Base-by-base conservation (phyloP, 2,888 invertebrate species). In the Meta bourneti region DNA sequence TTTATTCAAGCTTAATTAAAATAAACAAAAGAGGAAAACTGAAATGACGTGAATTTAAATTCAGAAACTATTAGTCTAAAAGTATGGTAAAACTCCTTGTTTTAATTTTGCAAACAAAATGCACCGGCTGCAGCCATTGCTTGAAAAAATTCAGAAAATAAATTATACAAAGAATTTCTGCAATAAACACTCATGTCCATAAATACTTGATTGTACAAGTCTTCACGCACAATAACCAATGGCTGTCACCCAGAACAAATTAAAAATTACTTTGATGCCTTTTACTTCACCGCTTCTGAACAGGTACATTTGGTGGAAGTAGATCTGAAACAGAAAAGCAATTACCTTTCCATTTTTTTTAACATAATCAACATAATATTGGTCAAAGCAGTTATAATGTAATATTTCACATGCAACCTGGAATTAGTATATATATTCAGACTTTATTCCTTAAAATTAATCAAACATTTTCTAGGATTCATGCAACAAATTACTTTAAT, bases 131-230 rank as follows among this genome's bases (percentile, higher is more conserved):
- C 13, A 16, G 61, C 13, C 61, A 16, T 61, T 16, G 20, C 8
- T 20, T 61, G 34, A 48, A 84, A 20, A 54, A 72, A 70, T 61
- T 13, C 54, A 61, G 61, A 16, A 34, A 75, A 54, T 11, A 84
- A 84, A 84, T 84, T 75, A 75, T 84, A 84, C 54, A 84, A 74
- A 70, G 51, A 19, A 79, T 69, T 61, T 48, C 9, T 13, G 75
- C 61, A 74, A 74, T 74, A 52, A 61, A 84, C 84, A 48, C 74
- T 51, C 75, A 89, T 34, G 70, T 90, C 85, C 80, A 80, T 75
- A 51, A 78, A 79, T 84, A 69, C 90, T 90, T 90, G 85, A 90
- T 90, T 90, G 90, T 90, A 90, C 75, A 84, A 83, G 85, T 79
- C 49, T 90, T 69, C 85, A 81, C 83, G 75, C 79, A 83, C 61